These are phyloP conservation scores for Chironex yamaguchii DNA, from an alignment of 30 jellyfish, hydroid and myxozoan genomes.

Conservation along the genomic window DNA sequence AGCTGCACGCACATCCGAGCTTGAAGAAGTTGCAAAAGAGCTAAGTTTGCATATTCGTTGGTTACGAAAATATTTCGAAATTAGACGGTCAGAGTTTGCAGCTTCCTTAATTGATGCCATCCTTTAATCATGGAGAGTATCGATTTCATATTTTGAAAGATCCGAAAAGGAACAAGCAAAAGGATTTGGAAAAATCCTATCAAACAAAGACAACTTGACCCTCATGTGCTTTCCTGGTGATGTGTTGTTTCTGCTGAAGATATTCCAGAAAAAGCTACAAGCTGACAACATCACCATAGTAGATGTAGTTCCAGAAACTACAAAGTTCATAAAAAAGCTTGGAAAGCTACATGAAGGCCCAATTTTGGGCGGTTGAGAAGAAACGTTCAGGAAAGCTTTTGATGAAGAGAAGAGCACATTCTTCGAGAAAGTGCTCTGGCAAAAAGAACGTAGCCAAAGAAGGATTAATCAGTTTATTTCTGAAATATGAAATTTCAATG, in stretches of 20 bases:
- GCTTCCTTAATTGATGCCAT: constrained; percentile 42
- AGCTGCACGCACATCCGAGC: constrained; percentile 40
- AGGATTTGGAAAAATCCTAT: constrained; percentile 37
- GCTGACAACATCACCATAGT: constrained; percentile 35
- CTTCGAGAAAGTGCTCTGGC: constrained; percentile 48
- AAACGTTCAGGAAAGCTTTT: constrained; percentile 28
- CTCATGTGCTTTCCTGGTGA: constrained; percentile 51
- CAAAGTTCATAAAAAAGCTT: constrained; percentile 13
- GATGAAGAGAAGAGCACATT: constrained; percentile 50
- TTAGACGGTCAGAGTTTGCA: constrained; percentile 46
- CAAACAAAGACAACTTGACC: constrained; percentile 52
- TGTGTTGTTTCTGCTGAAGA: constrained; percentile 43
- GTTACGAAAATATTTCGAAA: constrained; percentile 22
- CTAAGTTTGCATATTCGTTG: not conserved
- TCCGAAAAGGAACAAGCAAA: constrained; percentile 18
- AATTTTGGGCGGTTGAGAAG: constrained; percentile 14
- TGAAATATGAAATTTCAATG: constrained; percentile 44
- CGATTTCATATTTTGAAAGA: constrained; percentile 5
- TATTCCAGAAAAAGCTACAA: constrained; percentile 19
- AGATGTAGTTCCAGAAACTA: not conserved
- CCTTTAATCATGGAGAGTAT: constrained; percentile 26
- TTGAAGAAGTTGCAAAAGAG: constrained; percentile 17
- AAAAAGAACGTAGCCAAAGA: constrained; percentile 37
- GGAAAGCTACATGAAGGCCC: constrained; percentile 47
- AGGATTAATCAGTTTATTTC: constrained; percentile 56